A percentile compares a stretch with the other conserved stretches of the same genome.
Conservation (phyloP, 2,797 vertebrate genomes). For the Brotula barbata region DNA sequence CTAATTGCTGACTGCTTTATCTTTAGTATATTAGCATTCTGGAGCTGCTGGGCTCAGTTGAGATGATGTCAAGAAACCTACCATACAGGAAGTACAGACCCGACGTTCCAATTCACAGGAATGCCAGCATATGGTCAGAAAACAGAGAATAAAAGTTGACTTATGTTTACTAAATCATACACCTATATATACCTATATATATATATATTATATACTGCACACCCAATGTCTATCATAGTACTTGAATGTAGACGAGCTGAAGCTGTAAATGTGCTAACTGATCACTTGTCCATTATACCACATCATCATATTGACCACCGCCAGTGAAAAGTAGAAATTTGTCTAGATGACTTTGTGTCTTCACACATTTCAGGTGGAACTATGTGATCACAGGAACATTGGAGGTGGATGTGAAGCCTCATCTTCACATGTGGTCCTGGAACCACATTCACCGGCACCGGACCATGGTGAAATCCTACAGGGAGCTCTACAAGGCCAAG, state of each 20-base stretch:
- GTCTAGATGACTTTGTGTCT: background rate
- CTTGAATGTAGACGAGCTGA: too few species aligned
- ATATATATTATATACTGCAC: too few species aligned
- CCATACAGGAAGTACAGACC: constrained; percentile 95
- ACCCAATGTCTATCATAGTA: too few species aligned
- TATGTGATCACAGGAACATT: constrained; percentile 87
- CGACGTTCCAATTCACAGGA: constrained; percentile 79
- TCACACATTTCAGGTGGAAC: constrained; percentile 83
- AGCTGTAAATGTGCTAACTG: too few species aligned
- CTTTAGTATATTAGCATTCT: constrained; percentile 94
- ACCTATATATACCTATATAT: too few species aligned
- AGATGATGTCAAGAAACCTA: constrained; percentile 95
- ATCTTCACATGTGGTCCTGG: constrained; percentile 97
- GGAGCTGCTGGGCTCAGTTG: constrained; percentile 94
- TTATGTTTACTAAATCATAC: too few species aligned
- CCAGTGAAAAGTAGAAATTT: too few species aligned
- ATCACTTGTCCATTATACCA: too few species aligned
- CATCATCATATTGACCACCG: too few species aligned
- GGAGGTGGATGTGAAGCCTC: constrained; percentile 90
- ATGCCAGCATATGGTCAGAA: constrained; percentile 86
- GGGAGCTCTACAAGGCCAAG: constrained; percentile 89
- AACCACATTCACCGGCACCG: constrained; percentile 84
- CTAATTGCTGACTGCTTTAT: constrained; percentile 42
- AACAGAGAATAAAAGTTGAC: too few species aligned
- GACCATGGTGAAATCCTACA: constrained; percentile 84